These are phyloP conservation scores for Periophthalmus magnuspinnatus DNA, from an alignment of 2,797 vertebrate genomes.

Conservation along the genomic window DNA sequence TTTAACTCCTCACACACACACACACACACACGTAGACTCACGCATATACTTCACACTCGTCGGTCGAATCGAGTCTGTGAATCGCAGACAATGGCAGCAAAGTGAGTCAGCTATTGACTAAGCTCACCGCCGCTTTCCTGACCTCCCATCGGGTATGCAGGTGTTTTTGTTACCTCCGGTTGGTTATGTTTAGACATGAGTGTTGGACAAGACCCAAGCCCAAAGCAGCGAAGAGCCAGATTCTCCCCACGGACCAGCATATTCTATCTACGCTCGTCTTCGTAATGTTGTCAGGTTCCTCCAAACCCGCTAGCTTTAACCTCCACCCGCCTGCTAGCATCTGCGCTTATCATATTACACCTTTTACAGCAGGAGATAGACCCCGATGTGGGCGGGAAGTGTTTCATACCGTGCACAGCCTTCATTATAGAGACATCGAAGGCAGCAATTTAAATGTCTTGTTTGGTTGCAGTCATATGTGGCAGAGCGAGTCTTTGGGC, in stretches of 20 bases:
- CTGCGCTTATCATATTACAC: conserved; percentile 40
- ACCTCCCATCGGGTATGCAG: conserved; percentile 67
- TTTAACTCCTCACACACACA: conserved; percentile 22
- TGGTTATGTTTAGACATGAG: conserved; percentile 68
- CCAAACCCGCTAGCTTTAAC: conserved; percentile 50
- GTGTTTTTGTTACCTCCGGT: conserved; percentile 67
- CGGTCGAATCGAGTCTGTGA: conserved; percentile 59
- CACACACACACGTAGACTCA: not conserved
- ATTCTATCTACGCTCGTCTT: conserved; percentile 45
- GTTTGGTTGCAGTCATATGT: conserved; percentile 9
- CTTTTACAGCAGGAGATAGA: conserved; percentile 25
- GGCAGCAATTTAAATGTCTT: not conserved
- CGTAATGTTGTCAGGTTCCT: conserved; percentile 51
- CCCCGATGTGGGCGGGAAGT: conserved; percentile 21
- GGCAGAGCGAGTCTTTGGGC: not conserved
- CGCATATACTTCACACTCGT: conserved; percentile 35
- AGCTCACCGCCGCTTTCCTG: conserved; percentile 43
- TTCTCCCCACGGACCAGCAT: conserved; percentile 42
- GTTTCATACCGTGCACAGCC: conserved; percentile 5
- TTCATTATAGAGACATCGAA: conserved; percentile 4
- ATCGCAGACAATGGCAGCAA: conserved; percentile 44
- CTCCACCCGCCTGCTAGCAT: conserved; percentile 54
- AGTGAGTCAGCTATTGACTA: conserved; percentile 63
- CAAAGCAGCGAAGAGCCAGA: conserved; percentile 40
- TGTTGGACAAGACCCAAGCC: conserved; percentile 63